Conservation (phyloP, 2,113 vertebrate species). For the Aix galericulata region DNA sequence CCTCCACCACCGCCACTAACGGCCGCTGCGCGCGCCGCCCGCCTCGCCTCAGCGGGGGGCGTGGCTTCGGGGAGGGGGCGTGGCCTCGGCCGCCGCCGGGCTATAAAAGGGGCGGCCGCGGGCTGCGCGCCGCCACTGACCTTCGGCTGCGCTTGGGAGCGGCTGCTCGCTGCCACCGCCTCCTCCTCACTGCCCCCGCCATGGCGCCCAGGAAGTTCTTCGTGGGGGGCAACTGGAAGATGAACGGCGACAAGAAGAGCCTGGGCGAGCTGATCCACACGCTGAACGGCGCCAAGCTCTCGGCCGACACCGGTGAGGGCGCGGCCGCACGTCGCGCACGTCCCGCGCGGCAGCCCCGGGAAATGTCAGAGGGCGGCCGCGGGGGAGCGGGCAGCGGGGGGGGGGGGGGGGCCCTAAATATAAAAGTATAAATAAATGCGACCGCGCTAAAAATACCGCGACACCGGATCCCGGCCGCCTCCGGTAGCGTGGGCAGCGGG, state of each 20-base stretch:
- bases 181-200: neutral
- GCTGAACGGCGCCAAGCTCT: conserved; percentile 86
- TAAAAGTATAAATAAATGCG: too few relatives aligned
- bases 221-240: conserved; percentile 97
- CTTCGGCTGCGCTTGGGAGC: neutral
- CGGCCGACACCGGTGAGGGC: conserved; percentile 86
- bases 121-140: neutral
- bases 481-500: neutral
- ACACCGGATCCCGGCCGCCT: neutral
- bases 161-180: too few relatives aligned
- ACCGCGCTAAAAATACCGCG: conserved; percentile 28
- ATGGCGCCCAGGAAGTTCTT: conserved; percentile 95
- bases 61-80: neutral
- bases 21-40: too few relatives aligned
- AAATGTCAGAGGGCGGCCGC: conserved; percentile 63
- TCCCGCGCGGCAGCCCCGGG: neutral
- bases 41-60: too few relatives aligned
- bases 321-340: conserved; percentile 53
- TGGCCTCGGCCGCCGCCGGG: neutral
- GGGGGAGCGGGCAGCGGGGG: too few relatives aligned
- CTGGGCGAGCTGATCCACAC: conserved; percentile 89
- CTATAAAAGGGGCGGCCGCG: conserved; percentile 13
- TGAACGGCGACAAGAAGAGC: conserved; percentile 95
- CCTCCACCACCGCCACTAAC: too few relatives aligned
- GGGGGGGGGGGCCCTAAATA: neutral